phyloP scores from a whole-genome alignment of 2,888 invertebrate genomes.

The Epistrophe eligans region DNA sequence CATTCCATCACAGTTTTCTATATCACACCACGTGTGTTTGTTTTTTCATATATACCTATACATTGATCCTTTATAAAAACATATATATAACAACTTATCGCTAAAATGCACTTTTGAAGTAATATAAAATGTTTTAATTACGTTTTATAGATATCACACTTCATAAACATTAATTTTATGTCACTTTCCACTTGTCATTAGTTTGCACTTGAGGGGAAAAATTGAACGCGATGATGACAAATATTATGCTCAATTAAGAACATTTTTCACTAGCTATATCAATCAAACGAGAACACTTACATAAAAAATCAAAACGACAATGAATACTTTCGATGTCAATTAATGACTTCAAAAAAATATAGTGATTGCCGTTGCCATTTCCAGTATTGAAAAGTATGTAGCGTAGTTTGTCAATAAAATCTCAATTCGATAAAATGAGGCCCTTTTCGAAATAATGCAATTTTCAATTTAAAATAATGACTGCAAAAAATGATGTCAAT shows the following conservation, averaged over 20 bases:
- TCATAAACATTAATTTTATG: not conserved
- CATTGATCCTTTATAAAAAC: not conserved
- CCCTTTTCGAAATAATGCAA: too few relatives aligned
- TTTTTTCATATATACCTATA: not conserved
- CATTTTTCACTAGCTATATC: too few relatives aligned
- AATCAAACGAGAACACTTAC: too few relatives aligned
- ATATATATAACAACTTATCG: not conserved
- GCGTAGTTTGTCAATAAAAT: too few relatives aligned
- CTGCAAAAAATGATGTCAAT: not conserved
- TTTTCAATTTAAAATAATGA: too few relatives aligned
- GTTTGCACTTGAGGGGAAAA: not conserved
- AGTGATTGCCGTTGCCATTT: too few relatives aligned
- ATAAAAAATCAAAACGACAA: too few relatives aligned
- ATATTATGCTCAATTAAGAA: too few relatives aligned
- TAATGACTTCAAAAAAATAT: too few relatives aligned
- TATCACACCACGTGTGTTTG: constrained; percentile 7
- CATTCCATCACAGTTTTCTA: constrained; percentile 4
- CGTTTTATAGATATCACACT: not conserved
- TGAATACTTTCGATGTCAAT: too few relatives aligned
- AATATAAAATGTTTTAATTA: not conserved
- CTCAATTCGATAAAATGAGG: too few relatives aligned
- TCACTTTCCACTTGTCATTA: not conserved
- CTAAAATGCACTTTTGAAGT: not conserved
- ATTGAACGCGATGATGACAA: not conserved
- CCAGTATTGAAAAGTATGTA: too few relatives aligned